Conservation (phyloP, 2,113 vertebrate genomes). For the Entosphenus tridentatus region DNA sequence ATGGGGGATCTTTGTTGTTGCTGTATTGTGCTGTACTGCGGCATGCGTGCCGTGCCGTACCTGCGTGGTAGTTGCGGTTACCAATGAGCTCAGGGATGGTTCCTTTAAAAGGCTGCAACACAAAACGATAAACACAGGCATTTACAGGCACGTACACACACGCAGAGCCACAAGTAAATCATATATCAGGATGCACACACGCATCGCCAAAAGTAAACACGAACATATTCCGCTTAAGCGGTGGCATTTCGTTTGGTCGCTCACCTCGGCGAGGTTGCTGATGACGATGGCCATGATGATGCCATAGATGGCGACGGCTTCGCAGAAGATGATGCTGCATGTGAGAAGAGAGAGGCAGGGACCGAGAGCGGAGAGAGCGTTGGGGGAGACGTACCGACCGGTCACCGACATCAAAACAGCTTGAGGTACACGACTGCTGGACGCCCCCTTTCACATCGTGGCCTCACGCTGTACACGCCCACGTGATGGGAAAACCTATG, state of each 20-base stretch:
- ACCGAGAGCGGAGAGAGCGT: too few species aligned
- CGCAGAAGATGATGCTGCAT: constrained; percentile 87
- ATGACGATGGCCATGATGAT: constrained; percentile 99
- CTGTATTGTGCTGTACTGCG: too few species aligned
- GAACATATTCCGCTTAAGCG: too few species aligned
- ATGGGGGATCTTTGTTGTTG: too few species aligned
- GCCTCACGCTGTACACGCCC: not conserved
- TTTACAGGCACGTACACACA: too few species aligned
- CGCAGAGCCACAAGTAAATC: too few species aligned
- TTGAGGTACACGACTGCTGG: not conserved
- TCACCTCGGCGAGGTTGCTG: constrained; percentile 93
- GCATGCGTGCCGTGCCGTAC: constrained; percentile 17
- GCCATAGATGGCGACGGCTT: constrained; percentile 94
- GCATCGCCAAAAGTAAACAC: too few species aligned
- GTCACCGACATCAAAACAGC: not conserved
- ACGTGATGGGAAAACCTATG: not conserved
- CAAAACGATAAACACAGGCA: too few species aligned
- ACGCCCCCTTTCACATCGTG: too few species aligned
- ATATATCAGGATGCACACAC: too few species aligned
- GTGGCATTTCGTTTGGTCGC: too few species aligned
- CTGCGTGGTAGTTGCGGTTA: constrained; percentile 70
- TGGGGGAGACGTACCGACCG: too few species aligned
- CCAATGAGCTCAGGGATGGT: constrained; percentile 61
- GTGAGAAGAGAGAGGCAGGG: not conserved
- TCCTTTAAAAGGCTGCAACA: constrained; percentile 39